Evolutionary conservation across 2,888 invertebrate species (phyloP).

Genomic region (Mylabris sibirica): DNA sequence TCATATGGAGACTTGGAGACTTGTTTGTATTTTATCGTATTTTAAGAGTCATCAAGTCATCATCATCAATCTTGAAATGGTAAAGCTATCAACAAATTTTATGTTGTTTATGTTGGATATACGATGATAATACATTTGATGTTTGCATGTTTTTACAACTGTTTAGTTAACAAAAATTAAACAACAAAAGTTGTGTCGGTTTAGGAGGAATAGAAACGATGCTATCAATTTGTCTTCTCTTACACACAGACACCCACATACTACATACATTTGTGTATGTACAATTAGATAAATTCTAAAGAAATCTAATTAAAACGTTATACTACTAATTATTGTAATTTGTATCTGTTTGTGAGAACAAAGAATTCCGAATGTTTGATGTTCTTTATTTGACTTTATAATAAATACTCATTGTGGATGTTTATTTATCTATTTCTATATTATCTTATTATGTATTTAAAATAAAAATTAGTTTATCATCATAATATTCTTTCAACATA

Average conservation of each 20-base stretch:
- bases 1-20: not conserved
- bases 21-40: not conserved
- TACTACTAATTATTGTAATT: constrained; percentile 1
- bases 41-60: not conserved
- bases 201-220: too few species aligned
- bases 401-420: too few species aligned
- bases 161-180: constrained; percentile 2
- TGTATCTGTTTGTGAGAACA: not conserved
- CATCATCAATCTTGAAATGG: not conserved
- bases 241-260: too few species aligned
- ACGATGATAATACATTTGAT: not conserved
- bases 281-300: too few species aligned
- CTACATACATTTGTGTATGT: too few species aligned
- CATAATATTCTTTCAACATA: too few species aligned
- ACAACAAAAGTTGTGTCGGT: not conserved
- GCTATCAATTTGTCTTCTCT: too few species aligned
- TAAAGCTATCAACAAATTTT: not conserved
- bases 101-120: not conserved
- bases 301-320: not conserved
- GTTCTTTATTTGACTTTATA: too few species aligned
- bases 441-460: too few species aligned
- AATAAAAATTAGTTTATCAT: too few species aligned
- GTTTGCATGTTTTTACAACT: constrained; percentile 5
- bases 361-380: not conserved
- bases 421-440: too few species aligned